These are phyloP conservation scores for Falcaria lacertinaria DNA, from an alignment of 2,888 invertebrate genomes.

Conservation along the genomic window DNA sequence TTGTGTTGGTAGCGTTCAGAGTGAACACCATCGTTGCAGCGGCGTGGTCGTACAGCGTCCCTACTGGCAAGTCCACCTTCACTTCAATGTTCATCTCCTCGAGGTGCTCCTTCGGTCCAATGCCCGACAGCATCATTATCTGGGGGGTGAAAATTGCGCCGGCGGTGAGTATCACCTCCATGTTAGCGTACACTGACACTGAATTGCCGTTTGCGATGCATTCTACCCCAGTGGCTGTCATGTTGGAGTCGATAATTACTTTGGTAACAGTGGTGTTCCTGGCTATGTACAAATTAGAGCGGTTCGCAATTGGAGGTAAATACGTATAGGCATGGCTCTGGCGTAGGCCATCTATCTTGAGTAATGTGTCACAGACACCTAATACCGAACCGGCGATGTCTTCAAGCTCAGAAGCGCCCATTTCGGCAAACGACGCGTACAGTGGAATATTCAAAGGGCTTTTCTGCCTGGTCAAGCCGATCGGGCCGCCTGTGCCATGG, in stretches of 20 bases:
- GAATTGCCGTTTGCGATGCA: not conserved
- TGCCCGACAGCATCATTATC: not conserved
- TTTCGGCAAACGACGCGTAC: no score
- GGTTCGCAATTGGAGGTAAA: not conserved
- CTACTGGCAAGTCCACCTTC: not conserved
- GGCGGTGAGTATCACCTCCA: not conserved
- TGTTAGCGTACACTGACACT: not conserved
- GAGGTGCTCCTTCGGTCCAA: not conserved
- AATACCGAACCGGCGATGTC: no score
- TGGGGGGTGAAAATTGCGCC: not conserved
- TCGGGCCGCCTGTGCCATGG: no score
- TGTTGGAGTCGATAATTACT: not conserved
- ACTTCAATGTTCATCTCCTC: not conserved
- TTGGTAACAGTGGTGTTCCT: not conserved
- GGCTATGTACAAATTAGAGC: not conserved
- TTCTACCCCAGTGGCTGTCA: not conserved
- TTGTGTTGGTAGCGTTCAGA: not conserved
- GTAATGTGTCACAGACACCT: not conserved
- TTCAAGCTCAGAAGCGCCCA: no score
- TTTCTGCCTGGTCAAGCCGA: no score
- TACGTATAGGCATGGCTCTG: not conserved
- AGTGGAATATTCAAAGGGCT: no score
- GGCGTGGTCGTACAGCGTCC: no score
- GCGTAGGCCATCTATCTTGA: not conserved
- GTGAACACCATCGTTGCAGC: not conserved